These are phyloP conservation scores for Sceloporus undulatus DNA, from an alignment of 2,113 vertebrate species.

Conservation along the genomic window DNA sequence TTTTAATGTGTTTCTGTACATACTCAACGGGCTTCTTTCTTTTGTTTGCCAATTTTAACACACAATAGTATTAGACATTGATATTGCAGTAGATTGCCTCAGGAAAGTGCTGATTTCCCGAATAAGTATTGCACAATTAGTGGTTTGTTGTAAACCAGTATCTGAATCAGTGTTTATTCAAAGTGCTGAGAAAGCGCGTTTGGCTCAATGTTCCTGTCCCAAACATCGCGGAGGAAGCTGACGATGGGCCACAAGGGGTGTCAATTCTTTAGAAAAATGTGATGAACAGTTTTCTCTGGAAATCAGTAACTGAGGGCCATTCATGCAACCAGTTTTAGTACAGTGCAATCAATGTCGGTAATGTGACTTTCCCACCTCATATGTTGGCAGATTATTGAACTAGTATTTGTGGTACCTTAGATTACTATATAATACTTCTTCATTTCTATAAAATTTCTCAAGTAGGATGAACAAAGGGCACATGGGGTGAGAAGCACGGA, in stretches of 20 bases:
- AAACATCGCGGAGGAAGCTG: slow-evolving; percentile 30
- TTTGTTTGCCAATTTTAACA: slow-evolving; percentile 13
- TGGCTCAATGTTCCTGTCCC: slow-evolving; percentile 40
- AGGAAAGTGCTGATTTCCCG: slow-evolving; percentile 53
- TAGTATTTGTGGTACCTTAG: background rate
- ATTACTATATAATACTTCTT: background rate
- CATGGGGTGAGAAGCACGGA: background rate
- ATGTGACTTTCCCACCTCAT: background rate
- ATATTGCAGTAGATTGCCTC: slow-evolving; percentile 31
- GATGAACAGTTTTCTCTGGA: background rate
- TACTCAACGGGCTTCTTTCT: background rate
- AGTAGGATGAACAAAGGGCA: background rate
- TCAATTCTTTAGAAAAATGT: slow-evolving; percentile 31
- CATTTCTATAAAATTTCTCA: background rate
- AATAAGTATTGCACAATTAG: slow-evolving; percentile 50
- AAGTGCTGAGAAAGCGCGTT: slow-evolving; percentile 47
- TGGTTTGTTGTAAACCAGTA: slow-evolving; percentile 35
- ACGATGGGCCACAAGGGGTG: slow-evolving; percentile 12
- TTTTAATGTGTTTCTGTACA: background rate
- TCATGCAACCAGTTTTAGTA: background rate
- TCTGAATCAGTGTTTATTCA: slow-evolving; percentile 59
- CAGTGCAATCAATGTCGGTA: background rate
- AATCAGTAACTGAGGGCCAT: background rate
- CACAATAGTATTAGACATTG: slow-evolving; percentile 3
- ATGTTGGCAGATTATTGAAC: background rate